A percentile compares a stretch with the other conserved stretches of the same genome.
These are phyloP conservation scores for Amiota minor DNA, from an alignment of 2,888 invertebrate genomes.

Conservation along the genomic window DNA sequence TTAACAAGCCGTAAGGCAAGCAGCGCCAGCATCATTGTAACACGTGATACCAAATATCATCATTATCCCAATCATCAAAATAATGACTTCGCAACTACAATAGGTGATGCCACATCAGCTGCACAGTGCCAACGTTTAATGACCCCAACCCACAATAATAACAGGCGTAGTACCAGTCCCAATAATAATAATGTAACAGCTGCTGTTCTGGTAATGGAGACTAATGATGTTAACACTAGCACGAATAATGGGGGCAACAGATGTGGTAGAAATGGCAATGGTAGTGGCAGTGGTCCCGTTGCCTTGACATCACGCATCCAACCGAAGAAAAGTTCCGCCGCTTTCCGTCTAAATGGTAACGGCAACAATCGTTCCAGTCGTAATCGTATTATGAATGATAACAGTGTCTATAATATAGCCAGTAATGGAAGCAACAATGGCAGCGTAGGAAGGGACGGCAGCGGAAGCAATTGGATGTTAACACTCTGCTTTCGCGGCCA, in stretches of 20 bases:
- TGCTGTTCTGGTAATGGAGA: not conserved
- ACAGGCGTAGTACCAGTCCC: constrained; percentile 34
- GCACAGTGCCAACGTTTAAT: not conserved
- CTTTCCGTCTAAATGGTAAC: constrained; percentile 8
- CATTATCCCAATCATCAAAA: not conserved
- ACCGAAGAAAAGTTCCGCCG: no score
- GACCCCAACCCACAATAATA: constrained; percentile 24
- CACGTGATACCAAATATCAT: constrained; percentile 28
- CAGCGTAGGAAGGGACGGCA: constrained; percentile 35
- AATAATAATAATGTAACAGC: constrained; percentile 39
- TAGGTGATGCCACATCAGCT: not conserved
- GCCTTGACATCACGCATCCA: constrained; percentile 36
- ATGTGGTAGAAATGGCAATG: constrained; percentile 44
- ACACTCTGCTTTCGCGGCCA: constrained; percentile 71
- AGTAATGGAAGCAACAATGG: constrained; percentile 30
- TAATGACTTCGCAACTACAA: not conserved
- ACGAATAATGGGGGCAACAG: not conserved
- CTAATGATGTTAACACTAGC: no score
- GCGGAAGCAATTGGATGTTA: constrained; percentile 66
- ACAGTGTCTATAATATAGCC: constrained; percentile 17
- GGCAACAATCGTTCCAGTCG: constrained; percentile 39
- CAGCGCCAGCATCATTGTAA: constrained; percentile 54
- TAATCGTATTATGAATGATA: constrained; percentile 36
- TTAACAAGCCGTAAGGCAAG: constrained; percentile 53
- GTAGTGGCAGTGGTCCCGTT: constrained; percentile 26